Conservation (phyloP, 1,140 invertebrate species). For the Andricus grossulariae region DNA sequence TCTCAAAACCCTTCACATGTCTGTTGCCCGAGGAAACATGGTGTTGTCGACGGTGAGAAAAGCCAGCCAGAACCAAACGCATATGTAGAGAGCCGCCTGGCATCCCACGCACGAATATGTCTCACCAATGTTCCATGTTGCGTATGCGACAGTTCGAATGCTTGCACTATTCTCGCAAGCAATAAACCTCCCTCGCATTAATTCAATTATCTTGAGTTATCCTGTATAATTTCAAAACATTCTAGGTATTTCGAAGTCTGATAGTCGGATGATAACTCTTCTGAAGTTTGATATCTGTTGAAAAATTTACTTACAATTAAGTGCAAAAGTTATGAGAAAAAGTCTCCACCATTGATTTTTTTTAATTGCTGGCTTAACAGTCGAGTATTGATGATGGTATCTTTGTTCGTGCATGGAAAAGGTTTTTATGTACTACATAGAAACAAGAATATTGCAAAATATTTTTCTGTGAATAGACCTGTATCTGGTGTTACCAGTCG, state of each 20-base stretch:
- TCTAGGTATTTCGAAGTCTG: no score
- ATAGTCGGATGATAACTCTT: no score
- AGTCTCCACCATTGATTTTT: no score
- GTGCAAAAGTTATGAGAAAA: no score
- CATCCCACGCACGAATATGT: conserved; percentile 8
- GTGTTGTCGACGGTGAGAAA: conserved; percentile 4
- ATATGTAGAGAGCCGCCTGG: neutral
- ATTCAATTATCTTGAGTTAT: no score
- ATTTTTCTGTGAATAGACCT: neutral
- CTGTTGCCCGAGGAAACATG: neutral
- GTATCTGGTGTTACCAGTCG: neutral
- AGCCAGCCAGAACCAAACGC: conserved; percentile 8
- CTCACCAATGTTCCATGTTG: conserved; percentile 3
- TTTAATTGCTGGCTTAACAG: no score
- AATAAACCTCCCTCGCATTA: neutral
- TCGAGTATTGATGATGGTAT: no score
- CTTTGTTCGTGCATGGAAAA: no score
- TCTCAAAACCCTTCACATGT: conserved; percentile 10
- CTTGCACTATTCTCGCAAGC: neutral
- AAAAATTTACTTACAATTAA: no score
- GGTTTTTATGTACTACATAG: no score
- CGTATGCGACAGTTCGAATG: conserved; percentile 19
- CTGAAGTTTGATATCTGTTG: no score
- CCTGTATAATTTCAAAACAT: no score
- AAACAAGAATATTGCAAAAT: neutral